Conservation (phyloP, 2,888 invertebrate genomes). For the Ornithoptera alexandrae region DNA sequence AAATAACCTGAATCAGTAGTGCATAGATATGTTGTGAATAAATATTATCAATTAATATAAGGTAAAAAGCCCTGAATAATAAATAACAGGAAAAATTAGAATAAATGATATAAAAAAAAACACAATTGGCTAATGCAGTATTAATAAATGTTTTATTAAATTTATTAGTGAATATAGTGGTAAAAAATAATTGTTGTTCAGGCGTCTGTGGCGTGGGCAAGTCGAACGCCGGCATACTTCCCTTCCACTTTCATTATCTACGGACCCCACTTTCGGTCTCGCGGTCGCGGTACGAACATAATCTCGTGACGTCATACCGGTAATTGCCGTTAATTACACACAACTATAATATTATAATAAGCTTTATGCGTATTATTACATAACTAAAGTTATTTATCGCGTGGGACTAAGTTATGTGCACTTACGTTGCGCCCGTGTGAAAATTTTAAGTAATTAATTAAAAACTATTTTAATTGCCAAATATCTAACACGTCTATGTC, state of each 20-base stretch:
- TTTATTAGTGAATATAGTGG: too few relatives aligned
- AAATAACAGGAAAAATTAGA: too few relatives aligned
- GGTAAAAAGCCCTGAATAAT: too few relatives aligned
- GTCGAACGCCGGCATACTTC: slow-evolving; percentile 25
- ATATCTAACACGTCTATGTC: neutral
- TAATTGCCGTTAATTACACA: slow-evolving; percentile 34
- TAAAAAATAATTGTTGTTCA: too few relatives aligned
- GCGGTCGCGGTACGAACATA: slow-evolving; percentile 24
- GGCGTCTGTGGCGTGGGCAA: slow-evolving; percentile 1
- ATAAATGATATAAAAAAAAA: too few relatives aligned
- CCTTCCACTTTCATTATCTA: slow-evolving; percentile 32
- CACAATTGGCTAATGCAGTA: too few relatives aligned
- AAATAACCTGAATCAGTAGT: too few relatives aligned
- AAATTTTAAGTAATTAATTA: neutral
- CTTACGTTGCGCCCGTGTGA: neutral
- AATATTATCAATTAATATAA: too few relatives aligned
- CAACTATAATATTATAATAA: slow-evolving; percentile 12
- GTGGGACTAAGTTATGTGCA: neutral
- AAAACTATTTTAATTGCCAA: neutral
- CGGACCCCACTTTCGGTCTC: slow-evolving; percentile 33
- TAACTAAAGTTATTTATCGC: slow-evolving; percentile 4
- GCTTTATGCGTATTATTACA: slow-evolving; percentile 6
- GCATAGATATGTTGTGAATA: too few relatives aligned
- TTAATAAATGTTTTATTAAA: too few relatives aligned
- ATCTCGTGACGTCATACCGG: slow-evolving; percentile 35